These are phyloP conservation scores for Pyralis farinalis DNA, from an alignment of 2,888 invertebrate species.

Conservation along the genomic window DNA sequence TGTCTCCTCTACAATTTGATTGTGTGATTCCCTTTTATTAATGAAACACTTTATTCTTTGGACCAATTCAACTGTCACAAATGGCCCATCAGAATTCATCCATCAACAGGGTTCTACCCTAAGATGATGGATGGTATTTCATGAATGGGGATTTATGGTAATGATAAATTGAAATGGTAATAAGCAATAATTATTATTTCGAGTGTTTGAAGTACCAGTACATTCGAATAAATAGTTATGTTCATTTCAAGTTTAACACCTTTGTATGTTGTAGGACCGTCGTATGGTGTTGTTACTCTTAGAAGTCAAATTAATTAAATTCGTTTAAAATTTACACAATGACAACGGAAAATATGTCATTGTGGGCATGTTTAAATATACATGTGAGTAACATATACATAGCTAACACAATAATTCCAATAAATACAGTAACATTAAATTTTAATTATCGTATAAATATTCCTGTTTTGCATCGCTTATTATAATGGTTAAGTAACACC, in stretches of 20 bases:
- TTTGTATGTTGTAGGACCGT: slow-evolving; percentile 26
- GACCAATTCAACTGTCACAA: slow-evolving; percentile 73
- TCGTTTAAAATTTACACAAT: too few relatives aligned
- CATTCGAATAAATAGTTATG: slow-evolving; percentile 55
- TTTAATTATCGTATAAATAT: too few relatives aligned
- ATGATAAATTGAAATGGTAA: slow-evolving; percentile 72
- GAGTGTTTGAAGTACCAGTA: slow-evolving; percentile 33
- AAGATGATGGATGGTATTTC: slow-evolving; percentile 59
- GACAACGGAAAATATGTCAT: too few relatives aligned
- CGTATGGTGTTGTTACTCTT: too few relatives aligned
- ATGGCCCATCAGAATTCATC: slow-evolving; percentile 52
- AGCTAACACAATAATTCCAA: too few relatives aligned
- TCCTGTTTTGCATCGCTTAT: too few relatives aligned
- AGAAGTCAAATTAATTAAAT: too few relatives aligned
- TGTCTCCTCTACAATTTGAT: slow-evolving; percentile 38
- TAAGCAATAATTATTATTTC: slow-evolving; percentile 58
- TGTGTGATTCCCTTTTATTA: slow-evolving; percentile 39
- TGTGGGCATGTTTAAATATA: too few relatives aligned
- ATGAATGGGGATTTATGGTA: slow-evolving; percentile 71
- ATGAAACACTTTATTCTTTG: slow-evolving; percentile 50
- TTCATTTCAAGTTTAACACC: slow-evolving; percentile 52
- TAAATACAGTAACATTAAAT: too few relatives aligned
- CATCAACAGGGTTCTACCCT: slow-evolving; percentile 44
- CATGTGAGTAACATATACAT: too few relatives aligned
- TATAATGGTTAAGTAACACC: too few relatives aligned